Base-by-base conservation (phyloP, 2,888 invertebrate genomes). In the Saturnia pavonia region DNA sequence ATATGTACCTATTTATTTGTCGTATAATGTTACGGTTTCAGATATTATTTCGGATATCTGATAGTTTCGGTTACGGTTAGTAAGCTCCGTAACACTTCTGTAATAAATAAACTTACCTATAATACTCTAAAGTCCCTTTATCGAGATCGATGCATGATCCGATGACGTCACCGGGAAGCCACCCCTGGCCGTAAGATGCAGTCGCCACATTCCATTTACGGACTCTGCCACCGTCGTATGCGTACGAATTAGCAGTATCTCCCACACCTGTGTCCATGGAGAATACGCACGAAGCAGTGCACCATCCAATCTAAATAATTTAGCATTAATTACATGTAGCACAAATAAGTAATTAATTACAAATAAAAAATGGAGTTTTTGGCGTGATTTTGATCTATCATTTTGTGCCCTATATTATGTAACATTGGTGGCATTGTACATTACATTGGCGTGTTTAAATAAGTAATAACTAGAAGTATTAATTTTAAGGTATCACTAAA, bases 91-190 rank as follows among this genome's bases (percentile, higher is more conserved):
- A n/a, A n/a, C n/a, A n/a, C n/a, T n/a, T n/a, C n/a, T n/a, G n/a
- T n/a, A n/a, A n/a, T n/a, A n/a, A n/a, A 48, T 19, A 48, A 48
- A 54, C 22, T 51, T 22, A 95, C 95, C 95, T 94, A 81, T 91
- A 96, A 83, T 94, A 97, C 81, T 96, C 95, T 73, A 97, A 93
- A 1, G 91, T 94, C 12, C 96, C 96, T 34, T 92, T 94, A 75
- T 97, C 97, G 85, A 97, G 88, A 84, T 98, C 97, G 42, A 97
- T 90, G 72, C 96, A 96, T 77, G 96, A 95, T 0, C 96, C 96
- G 71, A 97, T 97, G 69, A 97, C 96, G 88, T 98, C 98, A 25
- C 97, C 97, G n/a, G 96, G 95, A 75, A 96, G 92, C 97, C 97
- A 98, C 25, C 95, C 90, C 81, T 96, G 96, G 0, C 97, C 97